Evolutionary conservation across 2,797 vertebrate species (phyloP), one percentile per base, ranked within the genome.

Genomic region (Yasuhikotakia modesta): DNA sequence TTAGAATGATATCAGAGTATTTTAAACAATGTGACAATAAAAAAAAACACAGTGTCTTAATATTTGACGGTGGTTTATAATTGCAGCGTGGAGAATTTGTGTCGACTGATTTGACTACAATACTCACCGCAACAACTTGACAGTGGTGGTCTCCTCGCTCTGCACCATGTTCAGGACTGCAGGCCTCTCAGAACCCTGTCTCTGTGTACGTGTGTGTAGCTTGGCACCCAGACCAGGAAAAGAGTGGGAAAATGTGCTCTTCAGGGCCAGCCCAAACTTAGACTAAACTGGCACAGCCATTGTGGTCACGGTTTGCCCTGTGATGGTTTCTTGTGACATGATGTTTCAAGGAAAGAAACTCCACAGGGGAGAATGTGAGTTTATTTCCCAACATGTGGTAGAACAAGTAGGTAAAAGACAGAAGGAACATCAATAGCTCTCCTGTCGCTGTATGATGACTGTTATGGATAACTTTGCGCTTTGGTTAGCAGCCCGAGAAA

Each of bases 271-370:
- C 89, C 90, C 87, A 89, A 92, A 91, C 89, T 85, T 87, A 91
- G 83, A 84, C 84, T 81, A 87, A 80, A 82, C 85, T 82, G 87
- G 88, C 81, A 78, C 82, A 79, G 85, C 87, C 88, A 89, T 88
- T 93, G 88, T 82, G 89, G 89, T 90, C 93, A 92, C 87, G 86
- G 83, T 84, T 88, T 85, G 79, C 73, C 71, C 89, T 90, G 89
- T 82, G 85, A 85, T 85, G 86, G 85, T 88, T 90, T 89, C 76
- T 65, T 81, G 63, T 19, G 70, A 73, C 45, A 24, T 65, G 48
- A 46, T 39, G 61, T 73, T 58, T 63, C 83, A 79, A 86, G 85
- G 87, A 85, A 85, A n/a, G 60, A 70, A 57, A 39, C 35, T 39
- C 74, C 84, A 85, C 85, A 84, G 22, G 80, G 84, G 78, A 81